phyloP scores from a whole-genome alignment of 2,113 vertebrate species.

The Sinocyclocheilus rhinocerous region DNA sequence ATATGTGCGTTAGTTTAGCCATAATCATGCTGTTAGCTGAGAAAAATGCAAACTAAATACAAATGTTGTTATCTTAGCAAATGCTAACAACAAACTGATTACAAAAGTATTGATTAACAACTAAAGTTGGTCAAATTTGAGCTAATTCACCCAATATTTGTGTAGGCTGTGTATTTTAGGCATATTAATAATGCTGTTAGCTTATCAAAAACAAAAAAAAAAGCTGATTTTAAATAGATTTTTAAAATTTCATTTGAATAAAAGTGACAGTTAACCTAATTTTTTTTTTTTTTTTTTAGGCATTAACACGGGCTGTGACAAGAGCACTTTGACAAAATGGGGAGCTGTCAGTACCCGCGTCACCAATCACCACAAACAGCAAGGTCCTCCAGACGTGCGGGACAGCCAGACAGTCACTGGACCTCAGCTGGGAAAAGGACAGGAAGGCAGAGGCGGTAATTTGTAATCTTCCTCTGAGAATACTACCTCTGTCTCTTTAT shows the following conservation, averaged over 20 bases:
- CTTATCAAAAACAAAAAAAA: too few relatives aligned
- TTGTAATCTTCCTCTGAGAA: slow-evolving; percentile 48
- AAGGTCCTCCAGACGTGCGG: slow-evolving; percentile 54
- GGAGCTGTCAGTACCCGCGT: slow-evolving; percentile 52
- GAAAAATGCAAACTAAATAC: neutral
- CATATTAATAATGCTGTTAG: neutral
- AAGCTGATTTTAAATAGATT: too few relatives aligned
- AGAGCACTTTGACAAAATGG: slow-evolving; percentile 58
- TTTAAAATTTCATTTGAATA: too few relatives aligned
- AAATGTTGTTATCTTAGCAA: neutral
- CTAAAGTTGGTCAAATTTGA: neutral
- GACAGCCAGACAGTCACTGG: slow-evolving; percentile 53
- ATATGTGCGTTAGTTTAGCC: too few relatives aligned
- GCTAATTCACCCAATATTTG: neutral
- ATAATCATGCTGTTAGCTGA: neutral
- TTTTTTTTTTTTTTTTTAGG: too few relatives aligned
- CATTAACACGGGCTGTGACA: slow-evolving; percentile 57
- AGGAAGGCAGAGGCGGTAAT: slow-evolving; percentile 50
- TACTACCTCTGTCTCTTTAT: slow-evolving; percentile 43
- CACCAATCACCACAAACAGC: slow-evolving; percentile 58
- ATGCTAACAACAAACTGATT: neutral
- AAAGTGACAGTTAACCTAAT: too few relatives aligned
- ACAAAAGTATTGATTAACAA: neutral
- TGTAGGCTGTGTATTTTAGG: neutral
- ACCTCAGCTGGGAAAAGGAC: slow-evolving; percentile 44